Conservation (phyloP, 2,888 invertebrate species). For the Drosophila glabriapex region DNA sequence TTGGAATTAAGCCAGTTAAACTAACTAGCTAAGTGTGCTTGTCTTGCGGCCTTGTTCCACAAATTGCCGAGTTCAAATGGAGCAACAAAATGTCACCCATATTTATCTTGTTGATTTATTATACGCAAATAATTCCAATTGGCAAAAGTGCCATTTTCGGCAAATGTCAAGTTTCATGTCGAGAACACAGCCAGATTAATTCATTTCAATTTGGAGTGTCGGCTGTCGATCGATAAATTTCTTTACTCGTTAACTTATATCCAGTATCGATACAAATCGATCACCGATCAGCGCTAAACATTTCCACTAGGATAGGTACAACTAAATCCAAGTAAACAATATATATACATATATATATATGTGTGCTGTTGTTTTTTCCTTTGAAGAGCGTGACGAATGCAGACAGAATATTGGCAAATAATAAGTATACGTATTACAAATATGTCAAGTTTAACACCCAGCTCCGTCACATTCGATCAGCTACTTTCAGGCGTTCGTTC, state of each 20-base stretch:
- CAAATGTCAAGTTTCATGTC: background rate
- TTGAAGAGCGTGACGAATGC: background rate
- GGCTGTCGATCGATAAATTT: background rate
- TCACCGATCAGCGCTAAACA: background rate
- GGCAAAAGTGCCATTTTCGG: background rate
- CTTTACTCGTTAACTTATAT: background rate
- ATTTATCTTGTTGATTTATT: background rate
- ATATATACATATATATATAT: background rate
- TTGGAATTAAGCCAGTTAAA: conserved; percentile 1
- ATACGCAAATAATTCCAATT: background rate
- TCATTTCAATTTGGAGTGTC: background rate
- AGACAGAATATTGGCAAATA: background rate
- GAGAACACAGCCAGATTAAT: background rate
- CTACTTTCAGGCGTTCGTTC: background rate
- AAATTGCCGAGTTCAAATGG: background rate
- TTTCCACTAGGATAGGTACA: background rate
- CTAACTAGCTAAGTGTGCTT: background rate
- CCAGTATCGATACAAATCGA: background rate
- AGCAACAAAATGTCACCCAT: background rate
- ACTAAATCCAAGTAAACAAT: background rate
- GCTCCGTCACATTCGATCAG: background rate
- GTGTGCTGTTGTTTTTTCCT: background rate
- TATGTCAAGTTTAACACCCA: background rate
- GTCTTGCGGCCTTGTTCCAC: background rate
- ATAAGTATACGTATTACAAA: background rate